phyloP scores from a whole-genome alignment of 2,888 invertebrate species.

The Folsomia candida region DNA sequence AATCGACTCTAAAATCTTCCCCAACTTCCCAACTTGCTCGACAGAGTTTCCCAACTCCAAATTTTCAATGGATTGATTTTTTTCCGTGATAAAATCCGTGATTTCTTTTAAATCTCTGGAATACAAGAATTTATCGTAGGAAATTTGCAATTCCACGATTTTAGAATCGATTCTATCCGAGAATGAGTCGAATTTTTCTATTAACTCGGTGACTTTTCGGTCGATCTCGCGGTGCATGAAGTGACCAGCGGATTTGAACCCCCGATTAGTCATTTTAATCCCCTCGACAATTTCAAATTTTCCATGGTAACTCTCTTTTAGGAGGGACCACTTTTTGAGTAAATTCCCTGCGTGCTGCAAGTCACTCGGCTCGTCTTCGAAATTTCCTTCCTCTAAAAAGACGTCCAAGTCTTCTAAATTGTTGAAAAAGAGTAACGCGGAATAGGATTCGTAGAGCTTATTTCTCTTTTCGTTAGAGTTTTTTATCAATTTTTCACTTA shows the following conservation, averaged over 20 bases:
- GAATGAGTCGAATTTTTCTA: conserved; percentile 67
- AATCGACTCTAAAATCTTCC: neutral
- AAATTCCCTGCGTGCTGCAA: conserved; percentile 80
- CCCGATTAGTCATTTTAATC: conserved; percentile 74
- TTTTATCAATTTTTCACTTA: neutral
- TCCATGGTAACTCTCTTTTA: conserved; percentile 82
- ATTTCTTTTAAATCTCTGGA: neutral
- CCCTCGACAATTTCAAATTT: conserved; percentile 79
- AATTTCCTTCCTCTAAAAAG: conserved; percentile 86
- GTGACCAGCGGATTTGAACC: conserved; percentile 75
- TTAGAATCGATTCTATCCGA: neutral
- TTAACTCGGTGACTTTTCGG: conserved; percentile 65
- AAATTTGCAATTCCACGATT: neutral
- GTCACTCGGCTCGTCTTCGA: conserved; percentile 82
- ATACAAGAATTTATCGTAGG: neutral
- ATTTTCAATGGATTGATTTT: neutral
- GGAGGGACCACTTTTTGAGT: conserved; percentile 61
- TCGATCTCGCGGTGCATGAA: conserved; percentile 87
- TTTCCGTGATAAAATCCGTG: neutral
- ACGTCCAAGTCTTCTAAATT: conserved; percentile 87
- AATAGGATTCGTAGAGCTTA: conserved; percentile 84
- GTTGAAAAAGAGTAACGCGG: conserved; percentile 81
- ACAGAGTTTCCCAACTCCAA: neutral
- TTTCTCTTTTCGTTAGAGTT: conserved; percentile 54
- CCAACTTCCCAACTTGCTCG: neutral